Base-by-base conservation (phyloP, 2,888 invertebrate species). In the Drosophila anomalata region DNA sequence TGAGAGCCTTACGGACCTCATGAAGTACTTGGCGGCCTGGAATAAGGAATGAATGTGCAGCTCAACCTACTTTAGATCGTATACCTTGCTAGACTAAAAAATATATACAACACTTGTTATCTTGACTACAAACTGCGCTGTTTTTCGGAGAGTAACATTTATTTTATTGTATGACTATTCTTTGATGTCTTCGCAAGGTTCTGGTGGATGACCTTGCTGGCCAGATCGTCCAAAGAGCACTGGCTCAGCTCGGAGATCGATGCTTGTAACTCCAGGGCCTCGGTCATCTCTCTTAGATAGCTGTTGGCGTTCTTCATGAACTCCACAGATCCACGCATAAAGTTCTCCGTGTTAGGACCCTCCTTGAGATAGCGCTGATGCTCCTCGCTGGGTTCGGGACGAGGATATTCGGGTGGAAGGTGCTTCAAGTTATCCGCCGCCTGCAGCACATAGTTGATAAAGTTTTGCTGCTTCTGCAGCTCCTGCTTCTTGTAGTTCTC, bases 1-100 rank as follows among this genome's bases (percentile, higher is more conserved):
- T 87, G 95, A 94, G 78, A 96, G 96, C 62, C 91, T 98, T 36
- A 96, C 95, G 80, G 98, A 98, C 91, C 93, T 98, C 36, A 92
- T 98, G 86, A 95, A 94, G 76, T 98, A 98, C 91, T 90, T 97
- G 77, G 93, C 94, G 74, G 90, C 92, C 33, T 92, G 91, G 90
- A 89, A 89, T 31, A 91, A 90, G 66, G 90, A 91, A 69, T 90
- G 88, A 47, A 12, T 47, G 14, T 47, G 14, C 36, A 54, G 52
- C 36, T 42, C 55, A 59, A 36, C 29, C 36, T 46, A 39, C 22
- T 12, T n/a, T 47, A 61, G 29, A 60, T 22, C 48, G 22, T 17
- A 50, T 8, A 29, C 67, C 66, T 66, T 39, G 53, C 31, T 53
- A 66, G 47, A 48, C 39, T 33, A 33, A 6, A 6, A 26, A 53